These are phyloP conservation scores for Ceuthmochares aereus DNA, from an alignment of 2,113 vertebrate genomes.

Conservation along the genomic window DNA sequence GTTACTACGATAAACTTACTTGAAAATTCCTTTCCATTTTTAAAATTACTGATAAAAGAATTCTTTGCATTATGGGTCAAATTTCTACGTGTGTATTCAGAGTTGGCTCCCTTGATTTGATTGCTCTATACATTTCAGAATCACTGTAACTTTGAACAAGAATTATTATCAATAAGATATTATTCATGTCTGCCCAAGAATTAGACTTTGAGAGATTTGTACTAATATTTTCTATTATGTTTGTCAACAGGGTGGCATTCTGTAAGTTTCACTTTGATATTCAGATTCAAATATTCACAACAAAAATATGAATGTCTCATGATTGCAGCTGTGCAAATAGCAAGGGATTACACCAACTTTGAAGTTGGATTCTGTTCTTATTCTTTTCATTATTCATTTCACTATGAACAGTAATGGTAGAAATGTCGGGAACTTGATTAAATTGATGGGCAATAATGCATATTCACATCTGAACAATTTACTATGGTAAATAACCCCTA, in stretches of 20 bases:
- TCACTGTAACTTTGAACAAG: constrained; percentile 47
- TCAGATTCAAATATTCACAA: constrained; percentile 65
- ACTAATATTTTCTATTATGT: constrained; percentile 70
- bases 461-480: neutral
- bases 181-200: constrained; percentile 47
- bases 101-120: constrained; percentile 23
- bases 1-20: neutral
- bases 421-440: neutral
- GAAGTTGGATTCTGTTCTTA: constrained; percentile 8
- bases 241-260: constrained; percentile 65
- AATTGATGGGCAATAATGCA: neutral
- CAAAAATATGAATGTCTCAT: constrained; percentile 68
- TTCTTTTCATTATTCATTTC: constrained; percentile 39
- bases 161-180: constrained; percentile 49
- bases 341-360: constrained; percentile 48
- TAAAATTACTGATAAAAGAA: constrained; percentile 8
- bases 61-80: constrained; percentile 21
- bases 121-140: constrained; percentile 55
- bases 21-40: constrained; percentile 45
- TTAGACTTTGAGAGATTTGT: constrained; percentile 54
- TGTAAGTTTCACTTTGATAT: constrained; percentile 57
- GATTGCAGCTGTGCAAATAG: constrained; percentile 68
- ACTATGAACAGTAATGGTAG: constrained; percentile 1
- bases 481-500: neutral
- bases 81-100: constrained; percentile 6